Evolutionary conservation across 2,888 invertebrate species (phyloP).

Genomic region (Hemicrepidius hirtus): DNA sequence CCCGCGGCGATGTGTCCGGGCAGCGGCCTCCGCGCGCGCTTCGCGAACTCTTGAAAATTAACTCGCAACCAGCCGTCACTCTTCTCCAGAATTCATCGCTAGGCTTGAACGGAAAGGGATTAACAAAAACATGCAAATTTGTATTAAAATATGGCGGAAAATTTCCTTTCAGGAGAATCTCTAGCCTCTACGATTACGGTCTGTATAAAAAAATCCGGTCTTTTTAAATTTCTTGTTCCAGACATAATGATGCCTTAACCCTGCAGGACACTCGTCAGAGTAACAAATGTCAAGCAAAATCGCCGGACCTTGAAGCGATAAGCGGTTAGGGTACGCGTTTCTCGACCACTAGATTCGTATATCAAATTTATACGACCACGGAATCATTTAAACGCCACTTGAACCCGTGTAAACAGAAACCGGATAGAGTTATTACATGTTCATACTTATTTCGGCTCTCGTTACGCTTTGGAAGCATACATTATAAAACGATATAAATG

Average conservation of each 20-base stretch:
- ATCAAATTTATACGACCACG: conserved; percentile 28
- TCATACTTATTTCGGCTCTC: conserved; percentile 5
- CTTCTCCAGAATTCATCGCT: conserved; percentile 52
- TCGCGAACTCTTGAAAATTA: conserved; percentile 69
- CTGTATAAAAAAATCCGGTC: conserved; percentile 7
- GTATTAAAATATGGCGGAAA: conserved; percentile 69
- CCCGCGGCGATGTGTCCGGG: conserved; percentile 64
- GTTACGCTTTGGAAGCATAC: neutral
- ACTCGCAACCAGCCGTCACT: conserved; percentile 68
- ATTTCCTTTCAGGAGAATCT: conserved; percentile 59
- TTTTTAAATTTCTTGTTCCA: conserved; percentile 5
- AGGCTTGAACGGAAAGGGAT: conserved; percentile 61
- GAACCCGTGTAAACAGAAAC: conserved; percentile 21
- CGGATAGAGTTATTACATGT: conserved; percentile 11
- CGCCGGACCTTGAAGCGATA: conserved; percentile 37
- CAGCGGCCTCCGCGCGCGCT: conserved; percentile 65
- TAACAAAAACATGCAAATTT: conserved; percentile 72
- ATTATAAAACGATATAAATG: neutral
- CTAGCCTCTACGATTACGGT: conserved; percentile 13
- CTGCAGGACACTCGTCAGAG: conserved; percentile 6
- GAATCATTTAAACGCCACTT: conserved; percentile 33
- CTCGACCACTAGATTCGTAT: conserved; percentile 30
- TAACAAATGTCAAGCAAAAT: conserved; percentile 35
- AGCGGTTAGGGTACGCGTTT: conserved; percentile 30
- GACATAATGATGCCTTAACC: conserved; percentile 7